A percentile compares a stretch with the other conserved stretches of the same genome.
Conservation (phyloP, 1,140 invertebrate genomes). For the Monomorium pharaonis region DNA sequence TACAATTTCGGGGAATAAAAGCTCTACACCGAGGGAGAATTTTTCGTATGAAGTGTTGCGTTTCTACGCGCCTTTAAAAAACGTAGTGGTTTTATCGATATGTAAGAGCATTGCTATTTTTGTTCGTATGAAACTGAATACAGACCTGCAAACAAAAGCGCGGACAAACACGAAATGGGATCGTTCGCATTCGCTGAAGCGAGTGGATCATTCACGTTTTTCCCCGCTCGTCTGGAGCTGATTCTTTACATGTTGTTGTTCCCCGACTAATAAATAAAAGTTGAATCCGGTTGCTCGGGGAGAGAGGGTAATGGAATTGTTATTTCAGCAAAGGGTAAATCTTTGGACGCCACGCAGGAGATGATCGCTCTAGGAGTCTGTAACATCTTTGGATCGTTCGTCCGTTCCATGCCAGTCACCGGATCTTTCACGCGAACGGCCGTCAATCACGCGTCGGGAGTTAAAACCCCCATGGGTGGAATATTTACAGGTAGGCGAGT, state of each 20-base stretch:
- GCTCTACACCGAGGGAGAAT: neutral
- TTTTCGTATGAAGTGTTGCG: neutral
- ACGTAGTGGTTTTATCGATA: neutral
- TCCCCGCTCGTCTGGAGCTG: neutral
- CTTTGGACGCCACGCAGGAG: constrained; percentile 90
- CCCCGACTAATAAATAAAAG: neutral
- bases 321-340: constrained; percentile 85
- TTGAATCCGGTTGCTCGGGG: neutral
- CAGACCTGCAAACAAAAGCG: neutral
- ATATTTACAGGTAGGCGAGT: constrained; percentile 87
- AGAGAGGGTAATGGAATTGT: neutral
- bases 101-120: neutral
- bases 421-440: constrained; percentile 93
- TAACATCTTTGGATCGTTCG: constrained; percentile 91
- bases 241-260: neutral
- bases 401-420: constrained; percentile 91
- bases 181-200: neutral
- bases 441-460: constrained; percentile 91
- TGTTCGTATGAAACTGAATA: neutral
- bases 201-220: neutral
- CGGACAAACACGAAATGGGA: neutral
- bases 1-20: neutral
- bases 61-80: neutral
- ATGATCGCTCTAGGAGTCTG: constrained; percentile 90
- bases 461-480: constrained; percentile 90